phyloP scores from a whole-genome alignment of 2,797 vertebrate species.

The Acanthurus leucopareius region DNA sequence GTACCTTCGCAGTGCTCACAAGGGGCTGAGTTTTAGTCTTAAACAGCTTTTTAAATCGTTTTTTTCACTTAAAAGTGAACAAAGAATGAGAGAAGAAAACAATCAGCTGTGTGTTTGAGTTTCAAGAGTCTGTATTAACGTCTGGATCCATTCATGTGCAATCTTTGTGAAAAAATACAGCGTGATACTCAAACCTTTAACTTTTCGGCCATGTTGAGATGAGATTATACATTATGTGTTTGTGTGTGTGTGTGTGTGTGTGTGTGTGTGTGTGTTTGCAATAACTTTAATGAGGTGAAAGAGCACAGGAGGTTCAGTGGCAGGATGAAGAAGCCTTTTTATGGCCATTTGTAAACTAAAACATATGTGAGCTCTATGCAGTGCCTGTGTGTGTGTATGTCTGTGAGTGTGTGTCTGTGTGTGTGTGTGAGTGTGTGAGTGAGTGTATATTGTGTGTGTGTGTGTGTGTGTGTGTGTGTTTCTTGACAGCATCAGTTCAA shows the following conservation, averaged over 20 bases:
- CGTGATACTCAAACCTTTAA: no score
- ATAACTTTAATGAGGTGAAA: slow-evolving; percentile 38
- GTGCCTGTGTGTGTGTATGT: no score
- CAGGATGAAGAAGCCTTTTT: slow-evolving; percentile 68
- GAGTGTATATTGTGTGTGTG: slow-evolving; percentile 30
- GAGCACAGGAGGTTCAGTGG: slow-evolving; percentile 46
- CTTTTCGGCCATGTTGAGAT: not conserved
- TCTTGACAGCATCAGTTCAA: slow-evolving; percentile 52
- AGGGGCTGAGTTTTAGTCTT: no score
- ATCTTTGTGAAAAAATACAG: not conserved
- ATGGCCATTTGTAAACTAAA: slow-evolving; percentile 73
- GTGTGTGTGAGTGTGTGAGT: no score
- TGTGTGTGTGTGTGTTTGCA: slow-evolving; percentile 7
- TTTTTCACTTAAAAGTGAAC: not conserved
- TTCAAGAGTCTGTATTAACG: not conserved
- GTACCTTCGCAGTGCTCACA: no score
- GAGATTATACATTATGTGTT: not conserved
- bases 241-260: not conserved
- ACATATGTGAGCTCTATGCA: slow-evolving; percentile 56
- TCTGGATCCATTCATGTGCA: not conserved
- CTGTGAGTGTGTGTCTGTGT: no score
- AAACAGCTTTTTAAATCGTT: no score
- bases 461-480: slow-evolving; percentile 39
- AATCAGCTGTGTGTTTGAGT: not conserved
- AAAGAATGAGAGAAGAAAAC: no score